These are phyloP conservation scores for Neelides sp. DNA, from an alignment of 1,140 invertebrate genomes.

Conservation along the genomic window DNA sequence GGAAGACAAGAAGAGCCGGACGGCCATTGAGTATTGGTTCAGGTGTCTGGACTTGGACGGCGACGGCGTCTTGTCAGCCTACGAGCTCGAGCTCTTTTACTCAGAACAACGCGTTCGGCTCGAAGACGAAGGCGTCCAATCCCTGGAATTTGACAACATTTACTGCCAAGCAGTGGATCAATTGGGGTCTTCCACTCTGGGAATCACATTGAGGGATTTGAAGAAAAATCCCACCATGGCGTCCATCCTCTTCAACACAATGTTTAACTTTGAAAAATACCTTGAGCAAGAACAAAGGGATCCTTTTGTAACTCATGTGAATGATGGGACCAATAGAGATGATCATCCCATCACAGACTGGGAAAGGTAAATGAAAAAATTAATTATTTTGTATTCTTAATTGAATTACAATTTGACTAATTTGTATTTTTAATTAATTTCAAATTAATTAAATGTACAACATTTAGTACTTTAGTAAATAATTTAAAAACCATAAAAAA, in stretches of 20 bases:
- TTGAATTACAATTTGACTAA: too few species aligned
- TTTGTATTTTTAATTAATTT: too few species aligned
- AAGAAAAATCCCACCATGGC: slow-evolving; percentile 29
- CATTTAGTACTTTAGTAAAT: too few species aligned
- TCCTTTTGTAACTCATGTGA: slow-evolving; percentile 88
- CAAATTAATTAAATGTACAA: too few species aligned
- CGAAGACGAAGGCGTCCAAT: slow-evolving; percentile 93
- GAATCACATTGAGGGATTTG: slow-evolving; percentile 27
- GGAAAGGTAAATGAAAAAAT: too few species aligned
- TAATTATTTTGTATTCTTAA: too few species aligned
- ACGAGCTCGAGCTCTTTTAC: slow-evolving; percentile 98
- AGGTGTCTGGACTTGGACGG: slow-evolving; percentile 98
- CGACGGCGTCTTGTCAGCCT: slow-evolving; percentile 94
- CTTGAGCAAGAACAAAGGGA: slow-evolving; percentile 96
- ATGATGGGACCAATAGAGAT: slow-evolving; percentile 34
- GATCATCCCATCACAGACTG: too few species aligned
- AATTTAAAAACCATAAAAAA: too few species aligned
- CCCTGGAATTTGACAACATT: slow-evolving; percentile 42
- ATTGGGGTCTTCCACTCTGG: slow-evolving; percentile 12
- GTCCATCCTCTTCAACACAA: slow-evolving; percentile 70
- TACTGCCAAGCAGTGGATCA: slow-evolving; percentile 77
- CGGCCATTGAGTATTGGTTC: slow-evolving; percentile 60
- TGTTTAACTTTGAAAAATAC: slow-evolving; percentile 99
- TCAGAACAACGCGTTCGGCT: slow-evolving; percentile 94
- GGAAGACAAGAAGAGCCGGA: slow-evolving; percentile 94